Percentiles rank a stretch among this genome's conserved stretches.
Conservation (phyloP, 2,797 vertebrate species). For the Bradypus variegatus region DNA sequence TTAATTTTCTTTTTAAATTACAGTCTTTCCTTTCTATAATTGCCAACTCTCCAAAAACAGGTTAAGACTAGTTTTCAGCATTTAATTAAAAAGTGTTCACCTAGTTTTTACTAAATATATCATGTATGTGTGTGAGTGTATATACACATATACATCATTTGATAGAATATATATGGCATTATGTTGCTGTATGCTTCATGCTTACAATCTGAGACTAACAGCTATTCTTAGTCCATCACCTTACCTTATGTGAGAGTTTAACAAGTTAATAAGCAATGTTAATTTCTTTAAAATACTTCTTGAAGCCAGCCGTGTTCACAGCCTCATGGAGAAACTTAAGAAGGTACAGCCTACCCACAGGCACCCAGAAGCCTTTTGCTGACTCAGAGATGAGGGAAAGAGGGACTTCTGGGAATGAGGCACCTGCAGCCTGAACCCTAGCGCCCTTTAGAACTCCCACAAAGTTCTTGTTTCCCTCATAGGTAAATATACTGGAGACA, state of each 20-base stretch:
- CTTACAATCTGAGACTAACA: neutral
- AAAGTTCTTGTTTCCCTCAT: neutral
- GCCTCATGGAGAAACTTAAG: neutral
- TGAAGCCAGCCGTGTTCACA: neutral
- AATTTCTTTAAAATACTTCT: neutral
- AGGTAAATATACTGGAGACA: neutral
- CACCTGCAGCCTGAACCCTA: neutral
- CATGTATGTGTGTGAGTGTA: neutral
- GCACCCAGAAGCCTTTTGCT: neutral
- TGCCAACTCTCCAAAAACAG: slow-evolving; percentile 14
- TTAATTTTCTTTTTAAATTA: neutral
- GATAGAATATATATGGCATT: neutral
- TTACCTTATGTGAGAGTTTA: neutral
- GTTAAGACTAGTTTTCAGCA: neutral
- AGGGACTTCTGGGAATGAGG: neutral
- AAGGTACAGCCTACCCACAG: neutral
- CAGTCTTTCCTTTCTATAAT: neutral
- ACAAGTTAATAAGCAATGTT: neutral
- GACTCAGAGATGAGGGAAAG: neutral
- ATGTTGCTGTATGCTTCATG: neutral
- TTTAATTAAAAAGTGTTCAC: neutral
- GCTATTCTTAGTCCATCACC: neutral
- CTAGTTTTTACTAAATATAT: neutral
- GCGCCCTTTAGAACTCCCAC: neutral
- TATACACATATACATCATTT: neutral